Evolutionary conservation across 2,113 vertebrate species (phyloP).

Genomic region (Conger conger): DNA sequence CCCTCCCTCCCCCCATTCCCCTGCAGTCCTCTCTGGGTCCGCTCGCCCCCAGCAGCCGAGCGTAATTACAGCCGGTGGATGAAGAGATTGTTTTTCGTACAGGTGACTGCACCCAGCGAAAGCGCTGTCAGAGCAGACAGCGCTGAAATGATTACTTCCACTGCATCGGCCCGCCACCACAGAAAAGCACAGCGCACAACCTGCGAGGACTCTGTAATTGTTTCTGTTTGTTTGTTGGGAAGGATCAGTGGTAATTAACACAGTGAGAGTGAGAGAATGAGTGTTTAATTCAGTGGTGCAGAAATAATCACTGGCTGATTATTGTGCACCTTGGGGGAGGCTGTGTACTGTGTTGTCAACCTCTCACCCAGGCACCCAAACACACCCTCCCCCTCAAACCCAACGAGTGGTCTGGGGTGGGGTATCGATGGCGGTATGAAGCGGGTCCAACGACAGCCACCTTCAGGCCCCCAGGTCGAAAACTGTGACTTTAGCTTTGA

Average conservation of each 20-base stretch:
- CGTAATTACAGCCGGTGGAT: constrained; percentile 52
- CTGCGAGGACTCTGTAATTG: constrained; percentile 45
- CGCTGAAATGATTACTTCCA: constrained; percentile 48
- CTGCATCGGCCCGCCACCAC: constrained; percentile 8
- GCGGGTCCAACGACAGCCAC: background rate
- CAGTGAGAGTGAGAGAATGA: constrained; percentile 54
- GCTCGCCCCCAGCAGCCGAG: constrained; percentile 11
- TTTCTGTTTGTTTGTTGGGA: constrained; percentile 55
- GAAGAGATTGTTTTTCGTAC: constrained; percentile 55
- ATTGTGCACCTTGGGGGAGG: constrained; percentile 38
- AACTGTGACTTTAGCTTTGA: background rate
- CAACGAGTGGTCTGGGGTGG: background rate
- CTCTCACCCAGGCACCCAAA: background rate
- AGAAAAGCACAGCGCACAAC: constrained; percentile 11
- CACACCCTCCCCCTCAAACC: background rate
- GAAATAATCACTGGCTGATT: constrained; percentile 53
- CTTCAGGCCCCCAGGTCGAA: background rate
- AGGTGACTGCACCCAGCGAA: constrained; percentile 46
- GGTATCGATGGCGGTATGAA: background rate
- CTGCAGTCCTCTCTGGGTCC: constrained; percentile 4
- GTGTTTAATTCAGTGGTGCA: constrained; percentile 51
- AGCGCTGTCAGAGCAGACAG: constrained; percentile 53
- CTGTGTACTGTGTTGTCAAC: background rate
- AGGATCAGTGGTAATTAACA: constrained; percentile 60
- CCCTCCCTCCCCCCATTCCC: background rate